Evolutionary conservation across 2,888 invertebrate species (phyloP).

Genomic region (Nysson spinosus): DNA sequence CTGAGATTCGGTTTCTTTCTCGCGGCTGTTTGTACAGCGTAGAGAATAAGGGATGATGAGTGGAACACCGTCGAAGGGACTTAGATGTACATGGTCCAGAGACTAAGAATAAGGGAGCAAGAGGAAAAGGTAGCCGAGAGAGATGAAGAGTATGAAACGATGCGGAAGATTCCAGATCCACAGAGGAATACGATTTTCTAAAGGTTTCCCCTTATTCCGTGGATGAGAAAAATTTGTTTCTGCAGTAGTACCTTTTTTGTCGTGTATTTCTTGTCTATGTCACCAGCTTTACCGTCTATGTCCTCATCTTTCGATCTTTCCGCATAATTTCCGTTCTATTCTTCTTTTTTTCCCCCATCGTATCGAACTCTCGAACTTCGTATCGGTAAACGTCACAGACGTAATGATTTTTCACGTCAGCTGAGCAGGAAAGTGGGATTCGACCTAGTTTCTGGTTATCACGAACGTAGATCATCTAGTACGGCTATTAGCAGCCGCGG

Average conservation of each 20-base stretch:
- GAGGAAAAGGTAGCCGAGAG: neutral
- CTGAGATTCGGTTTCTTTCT: slow-evolving; percentile 51
- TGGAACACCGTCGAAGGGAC: neutral
- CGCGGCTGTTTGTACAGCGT: slow-evolving; percentile 42
- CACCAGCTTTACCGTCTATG: neutral
- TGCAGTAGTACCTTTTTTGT: neutral
- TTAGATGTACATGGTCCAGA: neutral
- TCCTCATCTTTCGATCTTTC: neutral
- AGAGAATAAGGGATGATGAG: slow-evolving; percentile 16
- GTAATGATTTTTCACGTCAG: slow-evolving; percentile 46
- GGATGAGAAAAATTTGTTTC: neutral
- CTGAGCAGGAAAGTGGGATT: slow-evolving; percentile 27
- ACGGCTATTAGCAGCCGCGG: slow-evolving; percentile 28
- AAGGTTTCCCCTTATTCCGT: neutral
- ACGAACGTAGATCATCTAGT: slow-evolving; percentile 22
- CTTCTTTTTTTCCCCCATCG: neutral
- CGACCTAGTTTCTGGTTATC: slow-evolving; percentile 41
- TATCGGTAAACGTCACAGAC: slow-evolving; percentile 12
- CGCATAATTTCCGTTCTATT: neutral
- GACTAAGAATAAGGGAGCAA: neutral
- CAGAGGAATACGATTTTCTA: neutral
- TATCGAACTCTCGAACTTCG: neutral
- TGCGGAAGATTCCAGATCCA: neutral
- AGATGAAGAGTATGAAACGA: neutral
- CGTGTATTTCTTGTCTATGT: neutral